Conservation (phyloP, 2,797 vertebrate species). For the Columba guinea region DNA sequence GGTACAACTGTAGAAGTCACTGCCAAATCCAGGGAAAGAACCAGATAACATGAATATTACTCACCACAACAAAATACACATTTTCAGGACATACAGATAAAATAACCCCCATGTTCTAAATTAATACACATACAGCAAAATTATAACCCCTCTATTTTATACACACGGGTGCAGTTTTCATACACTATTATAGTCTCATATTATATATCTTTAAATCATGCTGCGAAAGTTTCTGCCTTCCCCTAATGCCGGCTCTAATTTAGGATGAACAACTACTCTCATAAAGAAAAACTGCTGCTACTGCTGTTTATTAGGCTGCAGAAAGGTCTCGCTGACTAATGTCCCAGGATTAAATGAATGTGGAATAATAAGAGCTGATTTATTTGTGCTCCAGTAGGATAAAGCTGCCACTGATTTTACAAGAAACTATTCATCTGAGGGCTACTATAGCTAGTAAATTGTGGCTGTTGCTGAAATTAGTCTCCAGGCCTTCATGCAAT, state of each 20-base stretch:
- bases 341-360: conserved; percentile 86
- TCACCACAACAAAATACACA: conserved; percentile 55
- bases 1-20: neutral
- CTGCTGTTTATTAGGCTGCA: conserved; percentile 85
- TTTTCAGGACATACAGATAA: conserved; percentile 63
- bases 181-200: conserved; percentile 75
- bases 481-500: conserved; percentile 76
- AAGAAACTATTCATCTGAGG: conserved; percentile 87
- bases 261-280: conserved; percentile 85
- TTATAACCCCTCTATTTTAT: conserved; percentile 77
- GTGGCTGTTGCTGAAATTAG: conserved; percentile 81
- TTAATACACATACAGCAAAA: conserved; percentile 71
- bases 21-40: neutral
- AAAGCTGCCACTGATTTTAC: conserved; percentile 84
- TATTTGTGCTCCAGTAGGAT: conserved; percentile 82
- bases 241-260: conserved; percentile 81
- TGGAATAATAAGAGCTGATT: conserved; percentile 87
- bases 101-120: conserved; percentile 67
- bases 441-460: conserved; percentile 80
- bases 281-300: conserved; percentile 86
- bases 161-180: conserved; percentile 78
- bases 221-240: conserved; percentile 78
- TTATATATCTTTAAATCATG: conserved; percentile 83
- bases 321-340: conserved; percentile 87
- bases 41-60: conserved; percentile 17